These are phyloP conservation scores for Lasius fuliginosus DNA, from an alignment of 2,888 invertebrate genomes.

Conservation along the genomic window DNA sequence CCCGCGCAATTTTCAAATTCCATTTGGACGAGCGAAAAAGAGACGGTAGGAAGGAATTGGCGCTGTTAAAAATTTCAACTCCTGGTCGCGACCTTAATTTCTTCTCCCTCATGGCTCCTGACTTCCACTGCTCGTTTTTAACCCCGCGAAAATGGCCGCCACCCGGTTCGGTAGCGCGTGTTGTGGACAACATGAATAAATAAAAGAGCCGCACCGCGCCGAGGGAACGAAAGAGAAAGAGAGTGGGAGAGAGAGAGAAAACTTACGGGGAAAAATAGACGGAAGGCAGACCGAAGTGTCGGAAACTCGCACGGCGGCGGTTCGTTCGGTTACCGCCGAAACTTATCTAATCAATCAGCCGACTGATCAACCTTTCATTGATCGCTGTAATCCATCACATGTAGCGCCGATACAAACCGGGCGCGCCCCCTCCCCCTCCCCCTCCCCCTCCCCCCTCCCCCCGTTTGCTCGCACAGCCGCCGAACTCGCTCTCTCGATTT, in stretches of 20 bases:
- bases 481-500: conserved; percentile 55
- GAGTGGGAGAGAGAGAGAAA: conserved; percentile 6
- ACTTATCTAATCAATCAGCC: conserved; percentile 78
- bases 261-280: conserved; percentile 26
- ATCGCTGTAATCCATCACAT: conserved; percentile 77
- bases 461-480: conserved; percentile 27
- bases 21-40: conserved; percentile 55
- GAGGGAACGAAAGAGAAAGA: conserved; percentile 8
- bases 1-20: conserved; percentile 53
- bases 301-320: conserved; percentile 31
- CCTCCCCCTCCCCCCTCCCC: not conserved
- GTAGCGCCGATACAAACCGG: conserved; percentile 60
- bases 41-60: conserved; percentile 63
- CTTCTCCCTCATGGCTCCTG: conserved; percentile 57
- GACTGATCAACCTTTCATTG: conserved; percentile 73
- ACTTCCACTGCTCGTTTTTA: conserved; percentile 64
- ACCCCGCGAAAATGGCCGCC: conserved; percentile 67
- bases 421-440: conserved; percentile 16
- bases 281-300: conserved; percentile 31
- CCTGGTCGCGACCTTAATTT: conserved; percentile 73
- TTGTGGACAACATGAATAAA: conserved; percentile 67
- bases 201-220: conserved; percentile 53
- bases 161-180: conserved; percentile 40
- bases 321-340: conserved; percentile 59
- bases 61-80: conserved; percentile 66